Conservation (phyloP, 2,888 invertebrate species). For the Dynastes tityus region DNA sequence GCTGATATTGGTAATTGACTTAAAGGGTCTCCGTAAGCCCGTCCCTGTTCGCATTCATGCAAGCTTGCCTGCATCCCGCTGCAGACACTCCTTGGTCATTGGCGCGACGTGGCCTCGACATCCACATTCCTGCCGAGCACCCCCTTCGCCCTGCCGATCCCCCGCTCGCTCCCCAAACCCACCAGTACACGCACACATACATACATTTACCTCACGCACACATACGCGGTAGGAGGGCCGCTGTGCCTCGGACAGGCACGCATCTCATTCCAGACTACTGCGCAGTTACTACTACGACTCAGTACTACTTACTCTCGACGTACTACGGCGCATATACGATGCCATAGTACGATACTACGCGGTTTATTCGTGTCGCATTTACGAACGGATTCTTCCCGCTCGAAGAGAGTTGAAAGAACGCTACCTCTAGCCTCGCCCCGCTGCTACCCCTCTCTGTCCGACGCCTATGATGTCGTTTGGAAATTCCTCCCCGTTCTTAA, state of each 20-base stretch:
- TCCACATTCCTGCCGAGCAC: constrained; percentile 62
- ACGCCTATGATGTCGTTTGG: background rate
- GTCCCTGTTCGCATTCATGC: constrained; percentile 46
- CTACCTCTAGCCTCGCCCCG: background rate
- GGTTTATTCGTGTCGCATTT: background rate
- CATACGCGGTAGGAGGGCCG: background rate
- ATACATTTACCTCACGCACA: constrained; percentile 20
- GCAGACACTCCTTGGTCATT: constrained; percentile 66
- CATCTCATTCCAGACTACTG: constrained; percentile 56
- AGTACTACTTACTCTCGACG: constrained; percentile 16
- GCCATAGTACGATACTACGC: no score
- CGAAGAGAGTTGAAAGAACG: constrained; percentile 26
- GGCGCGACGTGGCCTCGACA: constrained; percentile 64
- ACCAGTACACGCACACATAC: constrained; percentile 4
- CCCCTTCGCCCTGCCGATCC: constrained; percentile 54
- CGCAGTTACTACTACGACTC: constrained; percentile 61
- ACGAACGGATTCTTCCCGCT: constrained; percentile 30
- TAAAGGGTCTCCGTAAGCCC: constrained; percentile 15
- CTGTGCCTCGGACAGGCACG: background rate
- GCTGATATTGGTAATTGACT: background rate
- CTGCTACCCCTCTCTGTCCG: constrained; percentile 23
- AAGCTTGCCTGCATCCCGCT: constrained; percentile 58
- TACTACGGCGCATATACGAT: constrained; percentile 8
- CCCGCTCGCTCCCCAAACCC: constrained; percentile 49
- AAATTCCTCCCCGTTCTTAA: constrained; percentile 17